Evolutionary conservation across 2,888 invertebrate species (phyloP), one percentile per base, ranked within the genome.

Genomic region (Chloroclysta siterata): DNA sequence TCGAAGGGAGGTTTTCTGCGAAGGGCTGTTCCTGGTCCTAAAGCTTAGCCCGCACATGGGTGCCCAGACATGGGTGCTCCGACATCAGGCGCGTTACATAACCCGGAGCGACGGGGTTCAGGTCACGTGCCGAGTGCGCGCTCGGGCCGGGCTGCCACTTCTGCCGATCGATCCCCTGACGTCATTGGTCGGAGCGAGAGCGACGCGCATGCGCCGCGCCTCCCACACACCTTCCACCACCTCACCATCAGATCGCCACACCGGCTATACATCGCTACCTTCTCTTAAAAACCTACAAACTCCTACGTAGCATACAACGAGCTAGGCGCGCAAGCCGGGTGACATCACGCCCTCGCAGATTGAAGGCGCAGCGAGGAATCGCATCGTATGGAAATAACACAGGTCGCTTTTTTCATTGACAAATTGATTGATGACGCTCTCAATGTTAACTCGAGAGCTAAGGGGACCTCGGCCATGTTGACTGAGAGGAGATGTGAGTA

Each of bases 11-110:
- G 98, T 98, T 95, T 97, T 98, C 95, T 98, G 98, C 94, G 97
- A 98, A 95, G 98, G 98, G 95, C 97, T 97, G 94, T 98, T 98
- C 94, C 97, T 97, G 93, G 98, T 98, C 94, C 96, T 97, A 96
- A 97, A 97, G 94, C 96, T 97, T 96, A 97, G 95, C 95, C 97
- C 97, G 95, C 96, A 97, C 98, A 98, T 98, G 97, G 96, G 86
- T 84, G 78, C 73, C 80, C 81, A 52, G 58, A 46, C 61, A 54
- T 52, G 53, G 60, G 54, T 75, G 74, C 65, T 69, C 78, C 76
- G 84, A 83, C 91, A 90, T 89, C 77, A 75, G 78, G 71, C 80
- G 79, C 82, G 85, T 89, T 89, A 88, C 80, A 81, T 87, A 87
- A 88, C 77, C 77, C 77, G 77, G 68, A 74, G 72, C 74, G 72